A percentile compares a stretch with the other conserved stretches of the same genome.
Conservation (phyloP, 1,140 invertebrate genomes). For the Stegodyphus dumicola region DNA sequence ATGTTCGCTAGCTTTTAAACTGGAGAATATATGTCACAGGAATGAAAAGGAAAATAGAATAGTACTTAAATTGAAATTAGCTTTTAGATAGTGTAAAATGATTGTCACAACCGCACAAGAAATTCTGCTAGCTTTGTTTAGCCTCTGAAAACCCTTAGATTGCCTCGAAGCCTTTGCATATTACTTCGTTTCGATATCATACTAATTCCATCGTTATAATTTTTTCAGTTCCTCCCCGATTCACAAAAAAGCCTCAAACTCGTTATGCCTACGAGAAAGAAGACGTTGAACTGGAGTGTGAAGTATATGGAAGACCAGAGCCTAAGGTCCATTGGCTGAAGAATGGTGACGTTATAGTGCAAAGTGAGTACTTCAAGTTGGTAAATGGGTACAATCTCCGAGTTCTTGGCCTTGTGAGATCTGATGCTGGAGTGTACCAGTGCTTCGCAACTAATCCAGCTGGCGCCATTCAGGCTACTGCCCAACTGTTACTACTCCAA, state of each 20-base stretch:
- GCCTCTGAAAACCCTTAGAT: too few species aligned
- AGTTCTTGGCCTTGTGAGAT: conserved; percentile 87
- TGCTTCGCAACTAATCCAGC: conserved; percentile 88
- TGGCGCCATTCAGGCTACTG: conserved; percentile 85
- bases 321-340: conserved; percentile 87
- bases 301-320: conserved; percentile 88
- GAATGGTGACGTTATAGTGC: conserved; percentile 81
- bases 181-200: neutral
- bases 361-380: conserved; percentile 89
- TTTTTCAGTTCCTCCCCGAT: conserved; percentile 77
- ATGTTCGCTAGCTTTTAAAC: too few species aligned
- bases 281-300: conserved; percentile 84
- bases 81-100: too few species aligned
- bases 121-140: too few species aligned
- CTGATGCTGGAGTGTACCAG: conserved; percentile 94
- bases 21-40: too few species aligned
- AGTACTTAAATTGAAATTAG: too few species aligned
- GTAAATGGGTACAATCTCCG: conserved; percentile 79
- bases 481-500: conserved; percentile 81
- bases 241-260: conserved; percentile 79
- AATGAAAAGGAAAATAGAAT: too few species aligned
- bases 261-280: conserved; percentile 82
- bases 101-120: too few species aligned
- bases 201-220: neutral
- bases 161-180: neutral